These are phyloP conservation scores for Hirtodrosophila trivittata DNA, from an alignment of 2,888 invertebrate species.

Conservation along the genomic window DNA sequence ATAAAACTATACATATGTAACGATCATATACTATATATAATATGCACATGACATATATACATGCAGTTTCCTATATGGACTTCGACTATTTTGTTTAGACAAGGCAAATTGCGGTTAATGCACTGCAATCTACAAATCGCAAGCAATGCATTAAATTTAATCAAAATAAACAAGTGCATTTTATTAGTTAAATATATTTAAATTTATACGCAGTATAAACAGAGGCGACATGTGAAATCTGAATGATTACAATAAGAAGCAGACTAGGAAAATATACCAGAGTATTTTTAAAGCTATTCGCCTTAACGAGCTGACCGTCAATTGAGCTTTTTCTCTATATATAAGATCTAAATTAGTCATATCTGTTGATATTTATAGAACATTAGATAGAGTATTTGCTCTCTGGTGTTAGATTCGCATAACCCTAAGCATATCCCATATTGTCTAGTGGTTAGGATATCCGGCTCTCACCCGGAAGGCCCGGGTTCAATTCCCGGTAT, in stretches of 20 bases:
- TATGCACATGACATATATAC: not conserved
- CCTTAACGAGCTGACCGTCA: no score
- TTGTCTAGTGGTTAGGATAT: constrained; percentile 85
- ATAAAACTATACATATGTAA: constrained; percentile 3
- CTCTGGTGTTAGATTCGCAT: no score
- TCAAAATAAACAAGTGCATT: constrained; percentile 12
- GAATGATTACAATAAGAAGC: no score
- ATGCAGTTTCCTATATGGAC: constrained; percentile 46
- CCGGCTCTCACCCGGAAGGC: constrained; percentile 85
- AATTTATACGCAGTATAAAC: not conserved
- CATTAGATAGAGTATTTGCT: no score
- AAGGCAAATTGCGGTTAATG: constrained; percentile 61
- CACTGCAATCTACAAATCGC: constrained; percentile 42
- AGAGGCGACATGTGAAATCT: no score
- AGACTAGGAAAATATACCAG: no score
- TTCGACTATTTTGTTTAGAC: constrained; percentile 38
- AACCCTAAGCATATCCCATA: constrained; percentile 82
- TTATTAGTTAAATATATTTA: not conserved
- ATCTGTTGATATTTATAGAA: no score
- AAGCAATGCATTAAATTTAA: constrained; percentile 31
- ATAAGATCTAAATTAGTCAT: no score
- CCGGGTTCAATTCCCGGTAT: constrained; percentile 96
- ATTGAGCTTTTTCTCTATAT: no score
- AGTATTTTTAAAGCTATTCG: no score
- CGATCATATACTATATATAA: constrained; percentile 21